A percentile compares a stretch with the other conserved stretches of the same genome.
These are phyloP conservation scores for Aythya baeri DNA, from an alignment of 2,113 vertebrate species.

Conservation along the genomic window DNA sequence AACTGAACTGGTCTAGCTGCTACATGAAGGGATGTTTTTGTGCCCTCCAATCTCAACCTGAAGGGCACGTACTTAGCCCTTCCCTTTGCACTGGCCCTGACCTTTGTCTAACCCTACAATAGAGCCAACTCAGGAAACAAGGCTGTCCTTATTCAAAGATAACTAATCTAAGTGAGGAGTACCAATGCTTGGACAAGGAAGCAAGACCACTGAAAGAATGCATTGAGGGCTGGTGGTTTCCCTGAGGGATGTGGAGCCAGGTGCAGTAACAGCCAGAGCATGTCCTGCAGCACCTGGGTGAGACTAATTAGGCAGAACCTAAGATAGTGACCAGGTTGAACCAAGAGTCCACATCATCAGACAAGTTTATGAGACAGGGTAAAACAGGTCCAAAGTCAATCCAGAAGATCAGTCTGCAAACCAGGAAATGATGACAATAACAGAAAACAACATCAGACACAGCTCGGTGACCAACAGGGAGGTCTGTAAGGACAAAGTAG, in stretches of 20 bases:
- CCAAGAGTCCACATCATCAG: background rate
- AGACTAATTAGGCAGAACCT: background rate
- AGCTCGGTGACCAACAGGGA: background rate
- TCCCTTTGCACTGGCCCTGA: background rate
- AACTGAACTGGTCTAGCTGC: background rate
- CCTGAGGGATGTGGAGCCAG: rapidly evolving
- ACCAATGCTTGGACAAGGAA: background rate
- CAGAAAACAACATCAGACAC: background rate
- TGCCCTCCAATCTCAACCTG: background rate
- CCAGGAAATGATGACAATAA: background rate
- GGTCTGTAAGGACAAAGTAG: background rate
- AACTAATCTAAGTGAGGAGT: background rate
- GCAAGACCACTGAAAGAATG: background rate
- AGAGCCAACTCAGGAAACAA: background rate
- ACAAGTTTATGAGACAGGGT: background rate
- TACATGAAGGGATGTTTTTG: background rate
- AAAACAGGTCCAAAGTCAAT: background rate
- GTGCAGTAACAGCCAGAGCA: background rate
- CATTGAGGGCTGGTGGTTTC: background rate
- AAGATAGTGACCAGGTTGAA: background rate
- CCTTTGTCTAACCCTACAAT: background rate
- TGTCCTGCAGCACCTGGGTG: rapidly evolving
- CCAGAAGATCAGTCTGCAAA: background rate
- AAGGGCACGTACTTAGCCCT: background rate
- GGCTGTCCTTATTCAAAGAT: background rate